Percentiles rank a stretch among this genome's conserved stretches.
Evolutionary conservation across 1,140 invertebrate genomes (phyloP).

Genomic region (Plectrocnemia conspersa): DNA sequence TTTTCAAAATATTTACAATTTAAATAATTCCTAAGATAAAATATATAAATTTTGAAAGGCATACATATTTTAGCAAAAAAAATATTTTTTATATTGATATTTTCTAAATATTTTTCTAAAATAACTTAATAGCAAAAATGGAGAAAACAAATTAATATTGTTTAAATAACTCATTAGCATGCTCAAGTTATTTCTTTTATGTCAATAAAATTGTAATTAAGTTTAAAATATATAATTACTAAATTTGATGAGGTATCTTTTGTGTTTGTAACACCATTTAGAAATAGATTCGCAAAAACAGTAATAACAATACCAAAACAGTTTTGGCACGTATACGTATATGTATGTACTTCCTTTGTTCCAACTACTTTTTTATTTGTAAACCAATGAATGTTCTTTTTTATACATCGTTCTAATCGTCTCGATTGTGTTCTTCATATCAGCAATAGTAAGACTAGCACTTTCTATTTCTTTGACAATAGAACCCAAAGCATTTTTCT

Average conservation of each 20-base stretch:
- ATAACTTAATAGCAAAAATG: too few relatives aligned
- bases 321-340: constrained; percentile 31
- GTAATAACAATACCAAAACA: constrained; percentile 27
- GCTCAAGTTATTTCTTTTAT: too few relatives aligned
- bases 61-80: too few relatives aligned
- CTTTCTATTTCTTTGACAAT: constrained; percentile 27
- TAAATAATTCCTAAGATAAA: too few relatives aligned
- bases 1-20: too few relatives aligned
- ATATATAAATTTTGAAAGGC: too few relatives aligned
- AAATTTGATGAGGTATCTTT: constrained; percentile 21
- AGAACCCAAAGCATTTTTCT: constrained; percentile 14
- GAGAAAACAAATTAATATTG: too few relatives aligned
- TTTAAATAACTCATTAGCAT: too few relatives aligned
- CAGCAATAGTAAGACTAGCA: constrained; percentile 22
- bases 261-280: constrained; percentile 23
- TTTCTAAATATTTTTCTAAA: too few relatives aligned
- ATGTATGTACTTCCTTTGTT: constrained; percentile 25
- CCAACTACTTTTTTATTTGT: constrained; percentile 29
- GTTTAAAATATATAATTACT: too few relatives aligned
- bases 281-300: constrained; percentile 28
- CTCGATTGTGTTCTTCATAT: constrained; percentile 31
- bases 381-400: constrained; percentile 21
- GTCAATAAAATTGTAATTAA: too few relatives aligned
- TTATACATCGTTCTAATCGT: constrained; percentile 30
- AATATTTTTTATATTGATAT: too few relatives aligned